Base-by-base conservation (phyloP, 2,797 vertebrate species). In the Chromis chromis region DNA sequence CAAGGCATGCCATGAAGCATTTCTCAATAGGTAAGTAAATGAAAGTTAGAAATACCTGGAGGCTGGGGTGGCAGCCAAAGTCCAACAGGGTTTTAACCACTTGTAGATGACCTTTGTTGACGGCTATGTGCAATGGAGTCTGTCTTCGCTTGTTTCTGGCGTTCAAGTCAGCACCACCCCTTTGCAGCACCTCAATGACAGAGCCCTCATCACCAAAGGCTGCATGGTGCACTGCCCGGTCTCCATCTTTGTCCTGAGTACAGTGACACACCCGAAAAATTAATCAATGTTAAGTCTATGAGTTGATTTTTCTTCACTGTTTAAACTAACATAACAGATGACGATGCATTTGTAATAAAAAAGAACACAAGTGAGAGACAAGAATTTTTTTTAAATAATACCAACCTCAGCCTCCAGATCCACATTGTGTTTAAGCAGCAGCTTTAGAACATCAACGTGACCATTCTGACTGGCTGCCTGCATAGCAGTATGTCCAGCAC, bases 391-490 rank as follows among this genome's bases (percentile, higher is more conserved):
- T 4, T 11, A 22, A 50, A 65, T n/a, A 33, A 50, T 17, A 84
- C 68, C 78, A 94, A 99, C 98, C 98, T 99, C 98, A 48, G 98
- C 98, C 93, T 99, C 98, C 54, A 99, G 95, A 94, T 99, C 98
- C 85, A 99, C 98, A 1, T 91, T 99, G 92, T 99, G 97, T 82
- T 99, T 99, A 78, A 99, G 95, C 82, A 99, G 96, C 83, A 99
- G 94, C 89, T 99, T 99, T 75, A 99, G 93, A 83, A 99, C 98
- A 55, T 99, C 98, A 0, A 99, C 98, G 1, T 99, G 98, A 84
- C 98, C 98, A 4, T 99, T 99, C 88, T 99, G 98, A 94, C 98
- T 99, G 73, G 98, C 98, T 36, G 98, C 98, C 91, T 99, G 98
- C 97, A 99, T 98, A 28, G 98, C 98, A 67, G 98, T 99, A 92